Percentiles rank a stretch among this genome's conserved stretches.
Conservation (phyloP, 2,113 vertebrate species). For the Typhlomys cinereus region DNA sequence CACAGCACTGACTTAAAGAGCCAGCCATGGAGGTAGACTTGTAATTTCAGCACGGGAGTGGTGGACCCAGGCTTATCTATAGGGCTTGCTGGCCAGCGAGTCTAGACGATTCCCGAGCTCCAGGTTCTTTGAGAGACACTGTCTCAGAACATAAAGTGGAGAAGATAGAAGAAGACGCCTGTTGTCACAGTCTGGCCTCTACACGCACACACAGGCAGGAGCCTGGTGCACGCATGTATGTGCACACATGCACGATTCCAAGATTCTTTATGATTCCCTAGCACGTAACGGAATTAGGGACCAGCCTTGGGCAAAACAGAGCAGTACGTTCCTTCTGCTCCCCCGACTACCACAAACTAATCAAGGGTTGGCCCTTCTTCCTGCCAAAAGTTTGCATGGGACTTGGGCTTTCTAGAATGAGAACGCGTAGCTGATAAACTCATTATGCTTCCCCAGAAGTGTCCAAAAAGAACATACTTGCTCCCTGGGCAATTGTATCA, state of each 20-base stretch:
- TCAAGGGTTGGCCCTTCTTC: background rate
- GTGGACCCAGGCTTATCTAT: background rate
- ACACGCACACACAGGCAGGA: no score
- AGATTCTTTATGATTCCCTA: background rate
- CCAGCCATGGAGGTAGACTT: background rate
- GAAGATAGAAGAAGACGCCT: background rate
- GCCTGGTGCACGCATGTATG: no score
- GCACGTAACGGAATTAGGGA: background rate
- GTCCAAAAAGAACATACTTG: background rate
- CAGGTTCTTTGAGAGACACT: background rate
- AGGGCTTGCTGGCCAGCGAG: background rate
- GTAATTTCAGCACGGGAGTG: background rate
- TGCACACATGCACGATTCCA: background rate
- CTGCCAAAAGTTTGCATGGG: background rate
- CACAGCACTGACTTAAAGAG: no score
- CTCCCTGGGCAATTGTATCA: background rate
- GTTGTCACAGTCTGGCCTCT: rapidly evolving
- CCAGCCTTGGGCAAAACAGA: background rate
- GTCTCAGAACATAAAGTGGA: background rate
- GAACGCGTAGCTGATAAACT: background rate
- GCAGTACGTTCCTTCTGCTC: background rate
- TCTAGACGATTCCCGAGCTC: background rate
- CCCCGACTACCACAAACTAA: background rate
- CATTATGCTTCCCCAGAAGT: background rate
- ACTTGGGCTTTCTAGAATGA: background rate